Evolutionary conservation across 2,113 vertebrate species (phyloP).

Genomic region (Herpetotheres cachinnans): DNA sequence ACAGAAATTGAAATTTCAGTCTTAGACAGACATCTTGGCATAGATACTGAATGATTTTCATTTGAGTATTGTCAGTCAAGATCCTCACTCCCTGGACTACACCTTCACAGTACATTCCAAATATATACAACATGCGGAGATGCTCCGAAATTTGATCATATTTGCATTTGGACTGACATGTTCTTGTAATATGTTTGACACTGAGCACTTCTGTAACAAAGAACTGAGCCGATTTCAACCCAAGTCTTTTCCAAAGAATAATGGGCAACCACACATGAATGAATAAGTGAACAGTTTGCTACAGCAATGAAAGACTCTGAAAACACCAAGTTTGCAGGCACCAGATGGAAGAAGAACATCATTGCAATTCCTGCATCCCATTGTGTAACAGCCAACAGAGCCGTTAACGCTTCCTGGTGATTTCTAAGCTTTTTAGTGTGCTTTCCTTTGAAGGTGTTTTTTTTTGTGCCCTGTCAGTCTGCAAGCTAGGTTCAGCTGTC

Average conservation of each 20-base stretch:
- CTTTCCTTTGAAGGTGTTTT: constrained; percentile 50
- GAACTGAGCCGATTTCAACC: not conserved
- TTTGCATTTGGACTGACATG: constrained; percentile 62
- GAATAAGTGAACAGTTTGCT: constrained; percentile 58
- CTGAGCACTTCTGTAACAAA: constrained; percentile 33
- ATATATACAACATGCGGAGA: constrained; percentile 19
- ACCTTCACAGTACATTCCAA: constrained; percentile 55
- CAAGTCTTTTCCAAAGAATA: constrained; percentile 53
- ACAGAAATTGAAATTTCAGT: constrained; percentile 3
- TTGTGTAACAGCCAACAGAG: constrained; percentile 61
- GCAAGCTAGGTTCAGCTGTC: constrained; percentile 34
- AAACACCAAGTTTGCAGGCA: constrained; percentile 63
- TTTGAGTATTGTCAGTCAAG: constrained; percentile 55
- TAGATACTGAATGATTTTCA: constrained; percentile 2
- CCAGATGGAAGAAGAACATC: constrained; percentile 67
- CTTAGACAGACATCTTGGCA: constrained; percentile 53
- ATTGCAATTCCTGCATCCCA: constrained; percentile 55
- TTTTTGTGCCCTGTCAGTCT: constrained; percentile 34
- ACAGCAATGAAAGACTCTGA: constrained; percentile 52
- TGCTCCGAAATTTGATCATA: not conserved
- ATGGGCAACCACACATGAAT: constrained; percentile 50
- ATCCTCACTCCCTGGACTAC: constrained; percentile 36
- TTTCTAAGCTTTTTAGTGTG: constrained; percentile 55
- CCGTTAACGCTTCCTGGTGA: constrained; percentile 60
- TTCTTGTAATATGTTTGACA: constrained; percentile 39